Evolutionary conservation across 1,140 invertebrate species (phyloP).

Genomic region (Rhopalosiphum maidis): DNA sequence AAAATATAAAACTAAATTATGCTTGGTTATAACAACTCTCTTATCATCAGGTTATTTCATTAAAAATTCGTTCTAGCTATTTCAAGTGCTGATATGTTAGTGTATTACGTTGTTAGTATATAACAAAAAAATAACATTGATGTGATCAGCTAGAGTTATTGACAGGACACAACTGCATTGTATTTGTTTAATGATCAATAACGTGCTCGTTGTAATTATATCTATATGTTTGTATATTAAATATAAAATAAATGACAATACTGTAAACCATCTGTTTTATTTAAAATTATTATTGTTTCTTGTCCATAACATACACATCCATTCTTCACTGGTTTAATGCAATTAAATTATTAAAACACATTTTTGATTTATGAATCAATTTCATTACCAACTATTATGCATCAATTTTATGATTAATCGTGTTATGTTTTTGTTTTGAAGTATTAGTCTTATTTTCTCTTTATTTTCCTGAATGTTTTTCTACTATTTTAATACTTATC

Average conservation of each 20-base stretch:
- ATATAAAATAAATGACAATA: conserved; percentile 11
- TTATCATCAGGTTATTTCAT: background rate
- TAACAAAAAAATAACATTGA: background rate
- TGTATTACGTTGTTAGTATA: background rate
- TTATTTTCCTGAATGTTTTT: background rate
- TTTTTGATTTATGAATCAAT: conserved; percentile 1
- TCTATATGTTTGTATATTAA: background rate
- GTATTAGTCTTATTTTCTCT: background rate
- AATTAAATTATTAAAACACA: conserved; percentile 6
- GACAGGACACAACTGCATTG: conserved; percentile 25
- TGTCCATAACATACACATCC: conserved; percentile 8
- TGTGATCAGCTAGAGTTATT: background rate
- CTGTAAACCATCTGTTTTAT: conserved; percentile 26
- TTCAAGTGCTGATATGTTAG: background rate
- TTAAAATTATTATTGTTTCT: conserved; percentile 41
- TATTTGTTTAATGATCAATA: conserved; percentile 52
- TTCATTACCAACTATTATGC: background rate
- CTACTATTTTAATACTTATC: background rate
- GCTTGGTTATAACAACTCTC: background rate
- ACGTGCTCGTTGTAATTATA: background rate
- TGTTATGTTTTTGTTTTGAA: background rate
- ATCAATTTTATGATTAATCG: background rate
- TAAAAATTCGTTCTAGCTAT: conserved; percentile 18
- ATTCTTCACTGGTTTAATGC: background rate
- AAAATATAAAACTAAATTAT: conserved; percentile 1